Base-by-base conservation (phyloP, 2,888 invertebrate genomes). In the Tricholauxania praeusta region DNA sequence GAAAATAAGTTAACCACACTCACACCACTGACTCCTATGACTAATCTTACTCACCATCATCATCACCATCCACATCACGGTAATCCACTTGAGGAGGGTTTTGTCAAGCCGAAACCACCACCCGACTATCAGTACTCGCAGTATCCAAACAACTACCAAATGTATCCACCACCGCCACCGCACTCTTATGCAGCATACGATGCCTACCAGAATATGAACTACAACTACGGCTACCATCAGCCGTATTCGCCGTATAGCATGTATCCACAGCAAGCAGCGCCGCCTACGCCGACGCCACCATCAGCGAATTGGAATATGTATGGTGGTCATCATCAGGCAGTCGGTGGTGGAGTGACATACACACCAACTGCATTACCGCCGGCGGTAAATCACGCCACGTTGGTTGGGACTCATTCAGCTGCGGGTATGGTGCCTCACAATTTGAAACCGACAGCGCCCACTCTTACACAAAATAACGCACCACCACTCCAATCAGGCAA, bases 301-400 rank as follows among this genome's bases (percentile, higher is more conserved):
- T 89, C 91, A 48, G 89, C 91, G 12, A 91, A 91, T 81, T 91
- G 91, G 91, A 91, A 91, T 80, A 84, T 91, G 79, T 91, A 91
- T 79, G 90, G 70, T 48, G 79, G 82, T 28, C 87, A 83, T 78
- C 87, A 81, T 79, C 87, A 82, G 76, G 79, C 82, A 15, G 53
- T 47, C 53, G 60, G 59, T n/a, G 64, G 64, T 22, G 59, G 22
- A 10, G 59, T 15, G 22, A 59, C 79, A 52, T 85, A 84, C 28
- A 81, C 80, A 15, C 81, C 84, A 0, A 78, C 85, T 19, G 81
- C 83, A 52, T 77, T 83, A 75, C 72, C 84, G 75, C 79, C 84
- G 32, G 75, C 79, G 1, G 70, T 76, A 66, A 39, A 39, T 39
- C 39, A 39, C 10, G 60, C 77, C 70, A 47, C 79, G 71, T 59